These are phyloP conservation scores for Nymphalis polychloros DNA, from an alignment of 2,888 invertebrate species.

Conservation along the genomic window DNA sequence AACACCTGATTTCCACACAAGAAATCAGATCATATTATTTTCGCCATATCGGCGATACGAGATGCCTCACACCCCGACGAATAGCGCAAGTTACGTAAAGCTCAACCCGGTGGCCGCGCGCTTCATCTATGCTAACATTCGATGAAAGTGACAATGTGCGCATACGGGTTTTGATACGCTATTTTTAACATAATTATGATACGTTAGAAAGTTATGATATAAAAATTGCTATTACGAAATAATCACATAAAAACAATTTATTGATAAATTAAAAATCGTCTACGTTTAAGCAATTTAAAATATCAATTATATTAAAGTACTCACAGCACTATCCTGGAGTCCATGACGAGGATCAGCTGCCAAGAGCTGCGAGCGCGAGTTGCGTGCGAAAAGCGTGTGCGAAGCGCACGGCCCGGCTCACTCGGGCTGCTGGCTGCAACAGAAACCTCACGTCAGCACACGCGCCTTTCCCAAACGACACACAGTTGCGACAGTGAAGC, in stretches of 20 bases:
- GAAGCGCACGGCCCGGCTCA: conserved; percentile 59
- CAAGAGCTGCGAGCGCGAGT: conserved; percentile 43
- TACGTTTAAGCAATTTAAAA: neutral
- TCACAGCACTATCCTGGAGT: conserved; percentile 72
- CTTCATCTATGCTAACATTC: conserved; percentile 54
- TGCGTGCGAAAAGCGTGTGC: conserved; percentile 46
- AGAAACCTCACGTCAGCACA: conserved; percentile 75
- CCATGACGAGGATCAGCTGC: conserved; percentile 54
- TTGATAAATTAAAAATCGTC: neutral
- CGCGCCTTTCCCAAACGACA: conserved; percentile 77
- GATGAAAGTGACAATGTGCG: conserved; percentile 60
- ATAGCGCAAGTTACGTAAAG: conserved; percentile 48
- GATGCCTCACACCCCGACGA: conserved; percentile 46
- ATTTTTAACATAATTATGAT: conserved; percentile 52
- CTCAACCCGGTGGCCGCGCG: conserved; percentile 41
- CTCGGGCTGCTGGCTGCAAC: conserved; percentile 73
- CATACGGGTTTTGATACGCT: conserved; percentile 52
- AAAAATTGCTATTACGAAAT: conserved; percentile 42
- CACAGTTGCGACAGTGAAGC: conserved; percentile 77
- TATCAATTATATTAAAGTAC: conserved; percentile 47
- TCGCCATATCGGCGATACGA: conserved; percentile 52
- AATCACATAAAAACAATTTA: conserved; percentile 33
- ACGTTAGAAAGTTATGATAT: conserved; percentile 65
- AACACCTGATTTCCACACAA: conserved; percentile 75
- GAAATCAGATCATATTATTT: conserved; percentile 65